Percentiles rank a stretch among this genome's conserved stretches.
These are phyloP conservation scores for Lutraria rhynchaena DNA, from an alignment of 1,140 invertebrate species.

Conservation along the genomic window DNA sequence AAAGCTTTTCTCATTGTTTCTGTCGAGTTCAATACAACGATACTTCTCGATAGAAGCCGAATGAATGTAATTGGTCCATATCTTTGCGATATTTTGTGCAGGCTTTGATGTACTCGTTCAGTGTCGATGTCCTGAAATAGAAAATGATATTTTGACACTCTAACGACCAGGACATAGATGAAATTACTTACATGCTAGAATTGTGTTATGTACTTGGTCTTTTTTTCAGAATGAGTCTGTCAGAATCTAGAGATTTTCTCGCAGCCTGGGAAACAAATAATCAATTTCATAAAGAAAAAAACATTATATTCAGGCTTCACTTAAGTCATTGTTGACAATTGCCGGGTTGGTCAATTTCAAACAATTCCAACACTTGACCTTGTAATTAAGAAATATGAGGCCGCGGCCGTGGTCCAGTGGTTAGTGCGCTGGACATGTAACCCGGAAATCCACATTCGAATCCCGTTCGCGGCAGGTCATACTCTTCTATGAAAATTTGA, in stretches of 20 bases:
- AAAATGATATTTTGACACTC: background rate
- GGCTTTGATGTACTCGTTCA: conserved; percentile 17
- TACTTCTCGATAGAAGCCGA: conserved; percentile 11
- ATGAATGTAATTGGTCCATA: conserved; percentile 31
- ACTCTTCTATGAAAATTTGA: too few relatives aligned
- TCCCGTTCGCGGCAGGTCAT: too few relatives aligned
- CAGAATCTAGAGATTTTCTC: background rate
- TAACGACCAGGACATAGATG: background rate
- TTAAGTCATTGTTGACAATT: too few relatives aligned
- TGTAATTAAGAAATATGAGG: too few relatives aligned
- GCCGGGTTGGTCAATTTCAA: too few relatives aligned
- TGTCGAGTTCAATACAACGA: conserved; percentile 29
- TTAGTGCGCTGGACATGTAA: too few relatives aligned
- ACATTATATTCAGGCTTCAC: too few relatives aligned
- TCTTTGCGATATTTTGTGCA: conserved; percentile 1
- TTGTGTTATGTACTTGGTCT: background rate
- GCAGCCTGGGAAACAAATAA: background rate
- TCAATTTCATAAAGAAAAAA: background rate
- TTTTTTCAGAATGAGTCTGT: background rate
- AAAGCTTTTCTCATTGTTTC: conserved; percentile 46
- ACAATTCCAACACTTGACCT: too few relatives aligned
- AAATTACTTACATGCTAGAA: background rate
- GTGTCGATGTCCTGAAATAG: conserved; percentile 30
- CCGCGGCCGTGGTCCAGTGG: too few relatives aligned
- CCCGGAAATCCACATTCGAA: too few relatives aligned